phyloP scores from a whole-genome alignment of 2,888 invertebrate genomes.

The Dione vanillae region DNA sequence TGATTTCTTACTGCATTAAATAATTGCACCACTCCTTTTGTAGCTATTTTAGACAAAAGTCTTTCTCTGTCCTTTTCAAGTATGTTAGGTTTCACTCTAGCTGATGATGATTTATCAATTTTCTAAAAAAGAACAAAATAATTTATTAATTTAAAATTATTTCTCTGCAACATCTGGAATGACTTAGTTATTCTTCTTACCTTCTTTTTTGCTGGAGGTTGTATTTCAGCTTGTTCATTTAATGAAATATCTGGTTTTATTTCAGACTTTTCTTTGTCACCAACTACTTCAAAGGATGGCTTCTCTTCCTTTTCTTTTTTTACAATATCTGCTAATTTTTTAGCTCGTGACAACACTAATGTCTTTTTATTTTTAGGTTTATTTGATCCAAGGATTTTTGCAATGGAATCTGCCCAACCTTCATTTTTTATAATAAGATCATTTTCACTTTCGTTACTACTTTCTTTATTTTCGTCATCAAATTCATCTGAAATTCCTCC shows the following conservation, averaged over 20 bases:
- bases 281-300: conserved; percentile 88
- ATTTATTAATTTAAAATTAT: background rate
- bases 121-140: conserved; percentile 76
- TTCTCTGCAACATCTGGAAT: background rate
- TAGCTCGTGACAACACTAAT: conserved; percentile 91
- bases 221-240: conserved; percentile 52
- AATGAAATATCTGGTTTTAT: conserved; percentile 52
- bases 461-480: conserved; percentile 46
- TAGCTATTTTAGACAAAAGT: conserved; percentile 91
- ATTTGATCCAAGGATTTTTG: conserved; percentile 89
- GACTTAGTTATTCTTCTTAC: conserved; percentile 49
- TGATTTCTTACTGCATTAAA: conserved; percentile 96
- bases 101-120: conserved; percentile 85
- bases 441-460: conserved; percentile 48
- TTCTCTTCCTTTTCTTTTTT: conserved; percentile 75
- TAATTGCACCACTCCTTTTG: conserved; percentile 95
- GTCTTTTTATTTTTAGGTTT: conserved; percentile 91
- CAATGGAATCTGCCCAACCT: conserved; percentile 93
- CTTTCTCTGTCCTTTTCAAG: conserved; percentile 91
- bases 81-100: conserved; percentile 90
- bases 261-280: conserved; percentile 74
- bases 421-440: conserved; percentile 79
- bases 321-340: conserved; percentile 85
- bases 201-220: conserved; percentile 70
- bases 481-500: conserved; percentile 52